Conservation (phyloP, 2,888 invertebrate species). For the Himalopsyche tibetana region DNA sequence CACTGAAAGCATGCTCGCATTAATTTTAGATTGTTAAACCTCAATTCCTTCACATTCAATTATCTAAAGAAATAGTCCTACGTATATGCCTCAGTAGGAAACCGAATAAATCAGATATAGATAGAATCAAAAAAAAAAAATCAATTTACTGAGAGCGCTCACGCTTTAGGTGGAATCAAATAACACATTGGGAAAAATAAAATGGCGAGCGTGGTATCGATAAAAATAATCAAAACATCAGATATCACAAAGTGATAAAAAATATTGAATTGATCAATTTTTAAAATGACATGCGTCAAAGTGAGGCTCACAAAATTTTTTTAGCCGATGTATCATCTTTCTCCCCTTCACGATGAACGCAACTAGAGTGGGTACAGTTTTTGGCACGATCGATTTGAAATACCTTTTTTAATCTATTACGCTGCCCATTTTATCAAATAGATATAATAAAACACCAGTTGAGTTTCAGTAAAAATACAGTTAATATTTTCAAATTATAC, state of each 20-base stretch:
- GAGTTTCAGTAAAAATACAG: no score
- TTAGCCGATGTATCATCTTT: background rate
- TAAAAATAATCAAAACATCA: background rate
- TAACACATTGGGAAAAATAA: constrained; percentile 45
- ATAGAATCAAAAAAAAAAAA: constrained; percentile 59
- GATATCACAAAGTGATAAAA: background rate
- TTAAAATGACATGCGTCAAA: background rate
- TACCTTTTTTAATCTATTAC: no score
- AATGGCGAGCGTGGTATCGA: background rate
- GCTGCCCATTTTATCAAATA: no score
- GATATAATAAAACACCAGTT: no score
- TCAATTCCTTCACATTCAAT: background rate
- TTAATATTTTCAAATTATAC: no score
- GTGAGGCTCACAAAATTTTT: background rate
- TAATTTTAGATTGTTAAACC: background rate
- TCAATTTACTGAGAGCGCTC: constrained; percentile 65
- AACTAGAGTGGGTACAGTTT: constrained; percentile 20
- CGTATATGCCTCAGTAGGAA: background rate
- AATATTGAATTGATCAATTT: background rate
- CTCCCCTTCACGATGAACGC: constrained; percentile 14
- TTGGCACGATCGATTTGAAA: constrained; percentile 11
- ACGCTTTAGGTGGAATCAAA: constrained; percentile 58
- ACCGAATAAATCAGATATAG: constrained; percentile 15
- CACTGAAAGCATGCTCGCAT: constrained; percentile 9
- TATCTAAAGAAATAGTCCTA: constrained; percentile 10